Evolutionary conservation across 2,113 vertebrate species (phyloP), one percentile per base, ranked within the genome.

Genomic region (Anser brachyrhynchus): DNA sequence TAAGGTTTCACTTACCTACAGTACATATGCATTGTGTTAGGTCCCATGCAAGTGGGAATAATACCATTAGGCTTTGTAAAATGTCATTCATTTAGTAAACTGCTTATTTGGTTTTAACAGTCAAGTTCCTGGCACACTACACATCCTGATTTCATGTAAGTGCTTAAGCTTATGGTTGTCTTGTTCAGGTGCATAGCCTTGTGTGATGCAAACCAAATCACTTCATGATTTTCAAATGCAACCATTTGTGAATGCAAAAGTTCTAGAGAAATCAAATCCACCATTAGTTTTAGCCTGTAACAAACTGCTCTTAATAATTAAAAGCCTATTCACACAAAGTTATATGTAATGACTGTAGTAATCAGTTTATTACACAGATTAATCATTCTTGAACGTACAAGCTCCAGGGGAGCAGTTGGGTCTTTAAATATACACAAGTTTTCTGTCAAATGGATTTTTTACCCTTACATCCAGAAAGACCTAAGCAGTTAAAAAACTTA

Each of bases 381-480:
- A 99, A 99, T 99, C 98, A 98, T 98, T 98, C 96, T 98, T 97
- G 95, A 99, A 99, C 99, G 99, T 99, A 99, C 99, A 99, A 99
- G 99, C 99, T 99, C 99, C 99, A 99, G 97, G 96, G 97, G 99
- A 99, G 99, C 99, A 98, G 98, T 95, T 99, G 98, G 99, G 99
- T 99, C 99, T 99, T 99, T 99, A 99, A 99, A 99, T 99, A 99
- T 99, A 99, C 99, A 99, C 99, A 99, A 99, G 98, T 99, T 98
- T 97, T 99, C 98, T 98, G 98, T 99, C 98, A 99, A 98, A 98
- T 99, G 98, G 98, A 98, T 99, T 98, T 99, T 98, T 98, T 98
- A 99, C 98, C 99, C 99, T 99, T 98, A 98, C 99, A 99, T 99
- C 98, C 98, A 98, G 98, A 99, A 98, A 98, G 98, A 98, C 97